A percentile compares a stretch with the other conserved stretches of the same genome.
phyloP scores from a whole-genome alignment of 2,113 vertebrate species.

The Heterotis niloticus region DNA sequence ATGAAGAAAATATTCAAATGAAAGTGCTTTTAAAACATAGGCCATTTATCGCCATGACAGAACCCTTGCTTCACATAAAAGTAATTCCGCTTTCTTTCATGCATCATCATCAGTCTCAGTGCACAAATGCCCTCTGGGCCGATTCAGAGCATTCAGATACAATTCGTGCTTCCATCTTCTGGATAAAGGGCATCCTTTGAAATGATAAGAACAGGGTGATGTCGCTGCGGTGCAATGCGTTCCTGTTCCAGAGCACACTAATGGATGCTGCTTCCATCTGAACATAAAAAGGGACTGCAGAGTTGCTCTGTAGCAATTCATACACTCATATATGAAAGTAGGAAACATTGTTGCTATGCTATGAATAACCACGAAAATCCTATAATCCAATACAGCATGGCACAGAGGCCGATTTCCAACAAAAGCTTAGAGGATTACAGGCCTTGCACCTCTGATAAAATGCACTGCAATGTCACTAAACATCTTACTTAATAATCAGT shows the following conservation, averaged over 20 bases:
- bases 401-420: background rate
- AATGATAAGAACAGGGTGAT: background rate
- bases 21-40: no score
- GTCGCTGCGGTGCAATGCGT: background rate
- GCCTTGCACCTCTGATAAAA: no score
- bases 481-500: no score
- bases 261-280: background rate
- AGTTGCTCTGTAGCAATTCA: background rate
- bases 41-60: no score
- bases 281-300: background rate
- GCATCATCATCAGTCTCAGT: background rate
- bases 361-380: background rate
- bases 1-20: no score
- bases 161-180: slow-evolving; percentile 1
- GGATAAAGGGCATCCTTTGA: background rate
- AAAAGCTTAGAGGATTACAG: background rate
- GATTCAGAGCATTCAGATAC: background rate
- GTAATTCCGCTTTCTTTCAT: background rate
- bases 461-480: no score
- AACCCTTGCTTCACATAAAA: background rate
- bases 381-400: background rate
- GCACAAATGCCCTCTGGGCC: background rate
- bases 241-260: background rate
- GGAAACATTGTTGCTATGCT: background rate
- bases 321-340: background rate